Conservation (phyloP, 2,888 invertebrate species). For the Rotaria sp. region DNA sequence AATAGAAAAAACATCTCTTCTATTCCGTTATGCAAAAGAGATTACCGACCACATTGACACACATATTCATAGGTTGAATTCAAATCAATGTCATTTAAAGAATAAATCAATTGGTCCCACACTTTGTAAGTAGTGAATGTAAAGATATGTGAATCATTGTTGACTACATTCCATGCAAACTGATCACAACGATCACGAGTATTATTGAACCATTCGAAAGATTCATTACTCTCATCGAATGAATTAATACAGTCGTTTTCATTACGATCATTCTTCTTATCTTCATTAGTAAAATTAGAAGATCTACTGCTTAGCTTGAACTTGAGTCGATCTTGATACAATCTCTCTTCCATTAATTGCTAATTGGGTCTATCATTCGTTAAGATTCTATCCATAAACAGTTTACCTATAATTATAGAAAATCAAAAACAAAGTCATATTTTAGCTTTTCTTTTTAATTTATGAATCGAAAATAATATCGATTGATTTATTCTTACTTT, state of each 20-base stretch:
- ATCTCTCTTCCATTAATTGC: neutral
- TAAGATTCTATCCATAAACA: neutral
- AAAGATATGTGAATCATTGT: neutral
- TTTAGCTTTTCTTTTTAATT: too few relatives aligned
- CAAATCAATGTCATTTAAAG: neutral
- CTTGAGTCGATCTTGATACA: neutral
- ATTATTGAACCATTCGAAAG: neutral
- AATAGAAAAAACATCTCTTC: neutral
- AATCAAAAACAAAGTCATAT: too few relatives aligned
- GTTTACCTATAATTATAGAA: neutral
- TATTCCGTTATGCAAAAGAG: neutral
- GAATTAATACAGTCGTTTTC: too few relatives aligned
- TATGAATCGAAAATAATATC: too few relatives aligned
- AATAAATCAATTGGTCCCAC: neutral
- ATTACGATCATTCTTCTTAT: too few relatives aligned
- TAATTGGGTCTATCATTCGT: neutral
- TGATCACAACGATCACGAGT: neutral
- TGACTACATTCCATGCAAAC: neutral
- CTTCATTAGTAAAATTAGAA: neutral
- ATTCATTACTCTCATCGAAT: neutral
- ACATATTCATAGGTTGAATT: neutral
- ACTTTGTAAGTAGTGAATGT: neutral
- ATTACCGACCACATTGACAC: neutral
- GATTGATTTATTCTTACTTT: too few relatives aligned
- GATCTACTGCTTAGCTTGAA: neutral